Evolutionary conservation across 2,797 vertebrate species (phyloP).

Genomic region (Hipposideros larvatus): DNA sequence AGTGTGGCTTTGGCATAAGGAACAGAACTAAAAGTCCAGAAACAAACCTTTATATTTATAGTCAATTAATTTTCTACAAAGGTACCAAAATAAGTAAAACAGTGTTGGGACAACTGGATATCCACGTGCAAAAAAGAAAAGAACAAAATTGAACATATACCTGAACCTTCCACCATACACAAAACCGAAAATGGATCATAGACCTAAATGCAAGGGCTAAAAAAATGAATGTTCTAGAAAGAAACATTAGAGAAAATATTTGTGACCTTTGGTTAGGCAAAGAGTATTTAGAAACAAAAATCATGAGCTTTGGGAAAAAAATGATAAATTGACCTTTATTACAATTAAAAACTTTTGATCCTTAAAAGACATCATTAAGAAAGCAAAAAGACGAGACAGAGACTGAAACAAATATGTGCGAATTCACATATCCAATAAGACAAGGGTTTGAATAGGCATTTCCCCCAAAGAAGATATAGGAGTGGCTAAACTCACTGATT

Average conservation of each 20-base stretch:
- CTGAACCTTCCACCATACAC: not conserved
- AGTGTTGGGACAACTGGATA: not conserved
- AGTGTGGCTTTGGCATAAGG: not conserved
- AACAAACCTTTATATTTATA: not conserved
- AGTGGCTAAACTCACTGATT: not conserved
- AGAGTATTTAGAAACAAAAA: conserved; percentile 38
- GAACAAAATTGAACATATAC: not conserved
- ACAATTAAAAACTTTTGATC: not conserved
- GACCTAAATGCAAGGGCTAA: not conserved
- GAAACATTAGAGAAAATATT: not conserved
- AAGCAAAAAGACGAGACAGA: not conserved
- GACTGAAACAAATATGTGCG: not conserved
- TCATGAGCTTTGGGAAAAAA: not conserved
- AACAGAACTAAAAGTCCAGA: not conserved
- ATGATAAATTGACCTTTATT: not conserved
- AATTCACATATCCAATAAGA: not conserved
- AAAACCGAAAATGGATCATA: conserved; percentile 29
- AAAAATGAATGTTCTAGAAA: not conserved
- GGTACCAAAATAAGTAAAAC: not conserved
- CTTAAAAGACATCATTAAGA: not conserved
- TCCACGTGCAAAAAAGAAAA: not conserved
- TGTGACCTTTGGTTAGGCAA: not conserved
- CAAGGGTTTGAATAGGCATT: not conserved
- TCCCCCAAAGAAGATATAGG: not conserved
- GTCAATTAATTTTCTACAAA: not conserved